Evolutionary conservation across 2,888 invertebrate genomes (phyloP), one percentile per base, ranked within the genome.

Genomic region (Acleris emargana): DNA sequence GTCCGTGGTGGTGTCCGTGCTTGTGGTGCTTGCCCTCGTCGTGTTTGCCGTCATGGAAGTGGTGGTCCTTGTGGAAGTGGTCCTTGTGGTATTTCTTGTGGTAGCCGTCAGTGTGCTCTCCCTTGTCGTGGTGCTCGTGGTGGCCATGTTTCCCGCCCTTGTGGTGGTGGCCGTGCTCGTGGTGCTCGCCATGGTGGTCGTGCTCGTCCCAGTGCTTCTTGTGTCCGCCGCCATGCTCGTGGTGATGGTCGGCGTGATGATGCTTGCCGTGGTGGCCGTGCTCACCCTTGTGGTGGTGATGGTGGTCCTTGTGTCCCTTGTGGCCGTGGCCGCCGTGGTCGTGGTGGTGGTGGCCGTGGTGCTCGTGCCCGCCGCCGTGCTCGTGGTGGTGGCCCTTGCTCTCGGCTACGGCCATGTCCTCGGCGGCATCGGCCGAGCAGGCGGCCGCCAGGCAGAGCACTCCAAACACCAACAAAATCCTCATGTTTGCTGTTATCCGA

Each of bases 71-170:
- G 83, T 96, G 95, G 89, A 95, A 97, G 86, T 97, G 97, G 76
- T 97, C 97, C 86, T 97, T 97, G 88, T 97, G 96, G 77, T 96
- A 94, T 77, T 97, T 96, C 89, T 97, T 96, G 84, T 97, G 97
- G 87, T 95, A 97, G 7, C 97, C 97, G 73, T 96, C 94, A 62
- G 94, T 94, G 76, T 97, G 96, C 76, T 96, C 96, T 0, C 96
- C 97, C 81, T 97, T 97, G 79, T 97, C 97, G 86, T 97, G 96
- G 47, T 96, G 96, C 73, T 96, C 96, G 76, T 97, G 96, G 78
- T 96, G 95, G n/a, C 95, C 96, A 81, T 95, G 95, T 80, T 97
- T 96, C 42, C 94, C 95, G 6, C 95, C 96, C 80, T 97, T 96
- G 81, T 96, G 95, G 69, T 95, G 95, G 74, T 96, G 95, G 5